phyloP scores from a whole-genome alignment of 2,797 vertebrate genomes.

The Malacoctenus gilli region DNA sequence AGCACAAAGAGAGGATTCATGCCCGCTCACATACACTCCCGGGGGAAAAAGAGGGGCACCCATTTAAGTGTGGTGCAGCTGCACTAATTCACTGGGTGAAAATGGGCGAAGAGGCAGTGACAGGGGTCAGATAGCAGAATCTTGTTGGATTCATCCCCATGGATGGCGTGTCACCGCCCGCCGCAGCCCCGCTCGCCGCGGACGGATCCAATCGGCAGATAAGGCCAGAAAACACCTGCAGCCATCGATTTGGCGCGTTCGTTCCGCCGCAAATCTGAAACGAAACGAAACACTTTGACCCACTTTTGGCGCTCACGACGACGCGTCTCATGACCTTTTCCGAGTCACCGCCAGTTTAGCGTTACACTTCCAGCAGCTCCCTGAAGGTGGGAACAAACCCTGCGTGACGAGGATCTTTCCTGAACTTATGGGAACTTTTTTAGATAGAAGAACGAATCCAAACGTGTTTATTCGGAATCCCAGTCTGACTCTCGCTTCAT shows the following conservation, averaged over 20 bases:
- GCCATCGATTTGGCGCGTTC: not conserved
- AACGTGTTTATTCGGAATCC: too few relatives aligned
- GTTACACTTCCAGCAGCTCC: too few relatives aligned
- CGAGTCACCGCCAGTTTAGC: too few relatives aligned
- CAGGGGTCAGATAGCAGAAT: constrained; percentile 81
- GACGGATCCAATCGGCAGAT: constrained; percentile 35
- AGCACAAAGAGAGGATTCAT: constrained; percentile 88
- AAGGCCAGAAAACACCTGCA: constrained; percentile 61
- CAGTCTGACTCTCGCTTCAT: too few relatives aligned
- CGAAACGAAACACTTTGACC: too few relatives aligned
- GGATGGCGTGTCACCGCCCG: constrained; percentile 62
- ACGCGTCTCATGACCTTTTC: too few relatives aligned
- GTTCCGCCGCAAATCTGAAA: too few relatives aligned
- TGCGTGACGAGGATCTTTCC: too few relatives aligned
- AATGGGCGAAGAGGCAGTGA: constrained; percentile 73
- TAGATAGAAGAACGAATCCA: too few relatives aligned
- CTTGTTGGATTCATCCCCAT: constrained; percentile 78
- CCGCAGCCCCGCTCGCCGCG: constrained; percentile 28
- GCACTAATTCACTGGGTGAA: constrained; percentile 86
- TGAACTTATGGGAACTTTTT: too few relatives aligned
- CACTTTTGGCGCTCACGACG: too few relatives aligned
- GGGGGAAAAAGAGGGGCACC: constrained; percentile 78
- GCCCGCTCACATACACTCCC: constrained; percentile 72
- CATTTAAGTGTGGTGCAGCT: constrained; percentile 87
- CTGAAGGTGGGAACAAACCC: too few relatives aligned